Conservation (phyloP, 1,140 invertebrate genomes). For the Bathynomus jamesi region DNA sequence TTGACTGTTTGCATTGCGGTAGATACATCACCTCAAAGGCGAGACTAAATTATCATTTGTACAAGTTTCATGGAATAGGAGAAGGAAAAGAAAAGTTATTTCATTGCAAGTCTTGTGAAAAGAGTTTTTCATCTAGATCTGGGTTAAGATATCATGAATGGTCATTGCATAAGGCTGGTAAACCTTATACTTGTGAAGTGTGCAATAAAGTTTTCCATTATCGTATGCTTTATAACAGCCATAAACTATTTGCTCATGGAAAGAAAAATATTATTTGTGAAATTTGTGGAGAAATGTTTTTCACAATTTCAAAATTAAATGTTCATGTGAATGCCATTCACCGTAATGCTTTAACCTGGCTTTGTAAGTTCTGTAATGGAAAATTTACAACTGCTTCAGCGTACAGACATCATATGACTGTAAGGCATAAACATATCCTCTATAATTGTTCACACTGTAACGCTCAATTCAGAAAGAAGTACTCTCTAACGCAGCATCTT, state of each 20-base stretch:
- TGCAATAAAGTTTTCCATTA: conserved; percentile 33
- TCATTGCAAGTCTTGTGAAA: conserved; percentile 25
- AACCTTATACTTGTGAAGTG: conserved; percentile 24
- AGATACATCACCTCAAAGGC: conserved; percentile 31
- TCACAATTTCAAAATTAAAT: conserved; percentile 33
- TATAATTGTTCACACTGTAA: conserved; percentile 25
- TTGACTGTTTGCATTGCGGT: conserved; percentile 28
- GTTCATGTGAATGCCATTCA: conserved; percentile 35
- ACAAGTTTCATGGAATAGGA: conserved; percentile 35
- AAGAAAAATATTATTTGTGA: conserved; percentile 35
- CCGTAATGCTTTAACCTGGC: conserved; percentile 30
- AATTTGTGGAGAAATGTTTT: conserved; percentile 34
- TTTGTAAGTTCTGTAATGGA: conserved; percentile 20
- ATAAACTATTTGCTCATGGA: conserved; percentile 30
- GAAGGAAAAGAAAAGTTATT: conserved; percentile 28
- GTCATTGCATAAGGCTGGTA: conserved; percentile 25
- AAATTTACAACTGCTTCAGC: conserved; percentile 33
- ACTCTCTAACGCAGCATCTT: conserved; percentile 20
- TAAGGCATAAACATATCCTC: conserved; percentile 24
- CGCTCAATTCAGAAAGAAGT: conserved; percentile 29
- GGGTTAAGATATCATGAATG: conserved; percentile 31
- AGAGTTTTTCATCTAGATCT: conserved; percentile 28
- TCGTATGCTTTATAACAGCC: conserved; percentile 30
- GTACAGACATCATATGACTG: conserved; percentile 26
- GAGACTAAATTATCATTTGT: conserved; percentile 28